Conservation (phyloP, 2,113 vertebrate species). For the Chelonoidis abingdonii region DNA sequence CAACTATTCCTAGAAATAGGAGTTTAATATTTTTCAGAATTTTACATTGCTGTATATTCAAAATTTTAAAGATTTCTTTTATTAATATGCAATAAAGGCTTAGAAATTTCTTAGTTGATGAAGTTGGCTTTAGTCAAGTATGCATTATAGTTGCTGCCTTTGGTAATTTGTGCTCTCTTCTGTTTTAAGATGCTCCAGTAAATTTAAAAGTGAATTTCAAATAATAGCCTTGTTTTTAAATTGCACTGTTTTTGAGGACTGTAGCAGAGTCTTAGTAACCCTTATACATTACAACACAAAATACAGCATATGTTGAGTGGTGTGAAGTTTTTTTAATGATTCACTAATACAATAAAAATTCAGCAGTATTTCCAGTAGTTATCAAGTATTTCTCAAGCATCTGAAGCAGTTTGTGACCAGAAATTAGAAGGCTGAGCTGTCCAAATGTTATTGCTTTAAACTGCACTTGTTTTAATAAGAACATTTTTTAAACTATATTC, state of each 20-base stretch:
- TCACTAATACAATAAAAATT: slow-evolving; percentile 31
- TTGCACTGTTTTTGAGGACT: slow-evolving; percentile 82
- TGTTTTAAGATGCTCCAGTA: slow-evolving; percentile 78
- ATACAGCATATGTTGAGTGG: neutral
- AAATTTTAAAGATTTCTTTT: slow-evolving; percentile 79
- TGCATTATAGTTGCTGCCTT: slow-evolving; percentile 79
- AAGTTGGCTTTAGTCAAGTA: slow-evolving; percentile 77
- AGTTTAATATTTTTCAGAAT: slow-evolving; percentile 81
- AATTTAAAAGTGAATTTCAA: slow-evolving; percentile 77
- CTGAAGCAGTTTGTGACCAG: slow-evolving; percentile 73
- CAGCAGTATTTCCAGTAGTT: slow-evolving; percentile 48
- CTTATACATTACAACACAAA: slow-evolving; percentile 5
- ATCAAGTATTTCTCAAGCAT: slow-evolving; percentile 72
- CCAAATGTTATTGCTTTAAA: slow-evolving; percentile 75
- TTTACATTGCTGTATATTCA: slow-evolving; percentile 85
- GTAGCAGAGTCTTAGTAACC: slow-evolving; percentile 70
- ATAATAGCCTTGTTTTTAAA: slow-evolving; percentile 80
- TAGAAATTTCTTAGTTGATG: slow-evolving; percentile 79
- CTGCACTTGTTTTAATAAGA: slow-evolving; percentile 74
- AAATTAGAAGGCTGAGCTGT: slow-evolving; percentile 70
- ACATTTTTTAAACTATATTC: slow-evolving; percentile 67
- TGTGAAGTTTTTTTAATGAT: slow-evolving; percentile 57
- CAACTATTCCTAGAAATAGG: slow-evolving; percentile 76
- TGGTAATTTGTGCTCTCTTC: slow-evolving; percentile 79
- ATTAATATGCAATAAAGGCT: slow-evolving; percentile 86